phyloP scores from a whole-genome alignment of 2,113 vertebrate genomes.

The Corapipo altera region DNA sequence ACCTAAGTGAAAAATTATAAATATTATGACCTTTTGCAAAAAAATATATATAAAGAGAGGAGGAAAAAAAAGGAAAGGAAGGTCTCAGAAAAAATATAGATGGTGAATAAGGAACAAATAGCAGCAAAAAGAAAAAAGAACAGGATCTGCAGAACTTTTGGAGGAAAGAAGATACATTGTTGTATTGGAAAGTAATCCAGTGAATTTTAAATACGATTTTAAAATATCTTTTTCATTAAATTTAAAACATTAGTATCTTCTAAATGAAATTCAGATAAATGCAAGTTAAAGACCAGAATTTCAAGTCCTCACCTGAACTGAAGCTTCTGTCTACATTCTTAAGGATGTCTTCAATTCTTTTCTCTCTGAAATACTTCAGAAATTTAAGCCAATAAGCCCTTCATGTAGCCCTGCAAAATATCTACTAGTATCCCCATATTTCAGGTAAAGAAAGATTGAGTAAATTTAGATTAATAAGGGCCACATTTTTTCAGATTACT shows the following conservation, averaged over 20 bases:
- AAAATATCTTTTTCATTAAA: neutral
- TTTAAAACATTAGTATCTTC: neutral
- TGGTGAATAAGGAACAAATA: neutral
- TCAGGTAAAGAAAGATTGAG: neutral
- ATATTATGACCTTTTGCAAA: neutral
- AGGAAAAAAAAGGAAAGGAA: neutral
- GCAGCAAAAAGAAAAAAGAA: neutral
- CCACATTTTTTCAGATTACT: neutral
- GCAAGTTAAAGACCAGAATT: neutral
- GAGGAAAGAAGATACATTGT: neutral
- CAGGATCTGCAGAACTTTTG: neutral
- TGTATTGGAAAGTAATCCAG: neutral
- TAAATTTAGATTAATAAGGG: neutral
- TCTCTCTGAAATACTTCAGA: neutral
- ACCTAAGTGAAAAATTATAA: neutral
- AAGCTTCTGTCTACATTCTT: neutral
- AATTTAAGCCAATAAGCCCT: neutral
- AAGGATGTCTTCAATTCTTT: neutral
- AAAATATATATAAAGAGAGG: neutral
- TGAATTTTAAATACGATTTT: neutral
- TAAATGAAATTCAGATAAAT: neutral
- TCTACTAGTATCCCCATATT: neutral
- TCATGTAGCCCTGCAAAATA: neutral
- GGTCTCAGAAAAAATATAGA: neutral
- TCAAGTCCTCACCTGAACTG: neutral